Percentiles rank a stretch among this genome's conserved stretches.
phyloP scores from a whole-genome alignment of 2,888 invertebrate species.

The Drosophila putrida region DNA sequence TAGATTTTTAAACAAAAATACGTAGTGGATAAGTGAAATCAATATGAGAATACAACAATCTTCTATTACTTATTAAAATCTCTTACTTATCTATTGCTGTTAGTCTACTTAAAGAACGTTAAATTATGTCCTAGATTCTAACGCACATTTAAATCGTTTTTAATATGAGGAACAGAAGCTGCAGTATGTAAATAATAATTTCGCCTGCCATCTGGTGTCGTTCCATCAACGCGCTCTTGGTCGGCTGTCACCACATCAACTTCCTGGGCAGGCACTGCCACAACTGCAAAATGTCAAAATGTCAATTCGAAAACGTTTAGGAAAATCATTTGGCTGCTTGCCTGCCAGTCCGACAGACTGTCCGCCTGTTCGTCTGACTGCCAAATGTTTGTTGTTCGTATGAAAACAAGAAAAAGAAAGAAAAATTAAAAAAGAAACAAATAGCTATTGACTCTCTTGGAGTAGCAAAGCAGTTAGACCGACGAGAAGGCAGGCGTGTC shows the following conservation, averaged over 20 bases:
- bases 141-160: slow-evolving; percentile 34
- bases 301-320: slow-evolving; percentile 79
- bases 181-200: slow-evolving; percentile 69
- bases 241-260: slow-evolving; percentile 69
- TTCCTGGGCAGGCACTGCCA: slow-evolving; percentile 58
- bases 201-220: slow-evolving; percentile 44
- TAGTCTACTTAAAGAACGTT: slow-evolving; percentile 4
- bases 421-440: slow-evolving; percentile 10
- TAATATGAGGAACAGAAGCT: slow-evolving; percentile 42
- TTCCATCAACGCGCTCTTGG: slow-evolving; percentile 60
- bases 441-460: slow-evolving; percentile 38
- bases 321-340: slow-evolving; percentile 54
- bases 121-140: background rate
- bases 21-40: too few relatives aligned
- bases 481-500: slow-evolving; percentile 21
- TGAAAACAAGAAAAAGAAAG: slow-evolving; percentile 22
- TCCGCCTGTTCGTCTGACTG: slow-evolving; percentile 32
- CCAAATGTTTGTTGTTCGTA: slow-evolving; percentile 53
- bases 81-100: background rate
- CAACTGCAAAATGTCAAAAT: slow-evolving; percentile 75
- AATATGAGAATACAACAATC: too few relatives aligned
- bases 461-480: slow-evolving; percentile 6
- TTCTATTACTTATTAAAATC: too few relatives aligned
- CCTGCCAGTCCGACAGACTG: slow-evolving; percentile 5
- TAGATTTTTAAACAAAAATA: too few relatives aligned